Percentiles rank a stretch among this genome's conserved stretches.
Evolutionary conservation across 2,888 invertebrate species (phyloP).

Genomic region (Athalia cordata): DNA sequence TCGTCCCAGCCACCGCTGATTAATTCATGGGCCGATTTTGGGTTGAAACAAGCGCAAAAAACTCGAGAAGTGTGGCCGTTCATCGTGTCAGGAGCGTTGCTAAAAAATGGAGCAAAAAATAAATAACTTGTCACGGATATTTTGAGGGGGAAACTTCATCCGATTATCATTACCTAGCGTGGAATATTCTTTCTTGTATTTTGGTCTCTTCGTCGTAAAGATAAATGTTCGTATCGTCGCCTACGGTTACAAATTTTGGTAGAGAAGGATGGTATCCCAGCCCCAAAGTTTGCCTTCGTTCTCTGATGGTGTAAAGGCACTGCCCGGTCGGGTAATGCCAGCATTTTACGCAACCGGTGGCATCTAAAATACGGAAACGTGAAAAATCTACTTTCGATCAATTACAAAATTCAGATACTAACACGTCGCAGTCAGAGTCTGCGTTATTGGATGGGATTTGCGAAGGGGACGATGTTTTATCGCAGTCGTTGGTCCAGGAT

Average conservation of each 20-base stretch:
- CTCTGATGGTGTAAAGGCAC: slow-evolving; percentile 80
- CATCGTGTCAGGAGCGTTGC: slow-evolving; percentile 73
- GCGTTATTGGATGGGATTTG: slow-evolving; percentile 77
- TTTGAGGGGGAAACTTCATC: neutral
- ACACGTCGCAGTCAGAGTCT: slow-evolving; percentile 78
- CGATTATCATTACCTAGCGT: slow-evolving; percentile 74
- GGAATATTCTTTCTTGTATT: slow-evolving; percentile 79
- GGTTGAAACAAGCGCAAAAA: slow-evolving; percentile 81
- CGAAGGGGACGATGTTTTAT: slow-evolving; percentile 79
- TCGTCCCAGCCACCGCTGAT: slow-evolving; percentile 83
- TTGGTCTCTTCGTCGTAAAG: slow-evolving; percentile 83
- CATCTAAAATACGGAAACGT: slow-evolving; percentile 74
- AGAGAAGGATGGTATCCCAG: slow-evolving; percentile 78
- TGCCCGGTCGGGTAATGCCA: slow-evolving; percentile 81
- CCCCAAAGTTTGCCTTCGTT: slow-evolving; percentile 80
- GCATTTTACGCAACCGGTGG: slow-evolving; percentile 81
- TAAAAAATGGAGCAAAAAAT: slow-evolving; percentile 59
- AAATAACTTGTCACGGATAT: neutral
- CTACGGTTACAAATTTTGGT: slow-evolving; percentile 78
- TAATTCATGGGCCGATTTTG: slow-evolving; percentile 79
- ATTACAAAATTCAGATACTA: slow-evolving; percentile 61
- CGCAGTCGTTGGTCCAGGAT: slow-evolving; percentile 77
- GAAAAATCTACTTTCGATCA: too few relatives aligned
- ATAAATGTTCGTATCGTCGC: slow-evolving; percentile 79
- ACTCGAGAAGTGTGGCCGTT: slow-evolving; percentile 81